A percentile compares a stretch with the other conserved stretches of the same genome.
Evolutionary conservation across 2,113 vertebrate genomes (phyloP).

Genomic region (Pycnonotus jocosus): DNA sequence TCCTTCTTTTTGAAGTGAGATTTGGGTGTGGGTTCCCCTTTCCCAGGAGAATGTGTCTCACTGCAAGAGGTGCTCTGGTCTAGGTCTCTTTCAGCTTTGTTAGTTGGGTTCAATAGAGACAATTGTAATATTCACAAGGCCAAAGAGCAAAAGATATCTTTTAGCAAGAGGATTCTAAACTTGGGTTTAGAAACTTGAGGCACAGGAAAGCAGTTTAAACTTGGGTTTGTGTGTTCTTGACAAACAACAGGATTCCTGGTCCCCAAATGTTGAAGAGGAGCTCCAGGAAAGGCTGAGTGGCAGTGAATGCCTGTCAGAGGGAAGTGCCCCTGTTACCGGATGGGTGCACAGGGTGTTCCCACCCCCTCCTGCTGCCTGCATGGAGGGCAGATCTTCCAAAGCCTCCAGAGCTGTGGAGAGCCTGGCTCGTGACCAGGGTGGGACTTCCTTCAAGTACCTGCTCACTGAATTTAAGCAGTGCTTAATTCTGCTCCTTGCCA

Average conservation of each 20-base stretch:
- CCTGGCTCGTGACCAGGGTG: not conserved
- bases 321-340: not conserved
- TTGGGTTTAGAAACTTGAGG: not conserved
- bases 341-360: not conserved
- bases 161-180: not conserved
- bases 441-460: not conserved
- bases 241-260: rapidly evolving
- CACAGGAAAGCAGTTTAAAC: not conserved
- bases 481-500: not conserved
- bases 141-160: not conserved
- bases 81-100: not conserved
- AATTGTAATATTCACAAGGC: not conserved
- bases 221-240: not conserved
- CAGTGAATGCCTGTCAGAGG: not conserved
- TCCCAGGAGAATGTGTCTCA: not conserved
- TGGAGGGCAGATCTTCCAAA: not conserved
- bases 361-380: not conserved
- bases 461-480: not conserved
- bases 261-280: not conserved
- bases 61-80: not conserved
- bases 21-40: not conserved
- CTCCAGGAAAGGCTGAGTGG: not conserved
- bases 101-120: not conserved
- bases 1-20: not conserved
- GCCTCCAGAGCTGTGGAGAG: rapidly evolving